These are phyloP conservation scores for Melanotaenia boesemani DNA, from an alignment of 2,797 vertebrate genomes.

Conservation along the genomic window DNA sequence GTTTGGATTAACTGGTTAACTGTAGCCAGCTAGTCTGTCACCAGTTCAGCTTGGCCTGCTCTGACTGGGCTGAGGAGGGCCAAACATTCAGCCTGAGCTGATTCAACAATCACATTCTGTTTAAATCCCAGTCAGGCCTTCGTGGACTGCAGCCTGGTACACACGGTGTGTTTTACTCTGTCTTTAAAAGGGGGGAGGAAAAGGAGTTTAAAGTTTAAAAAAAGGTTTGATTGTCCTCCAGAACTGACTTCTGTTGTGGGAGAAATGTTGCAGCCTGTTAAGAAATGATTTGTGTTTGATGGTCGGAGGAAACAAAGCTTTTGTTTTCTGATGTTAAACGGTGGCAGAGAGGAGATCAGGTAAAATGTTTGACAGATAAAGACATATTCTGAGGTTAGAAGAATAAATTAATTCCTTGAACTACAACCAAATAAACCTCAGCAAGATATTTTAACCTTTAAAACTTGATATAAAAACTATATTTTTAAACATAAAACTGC, in stretches of 20 bases:
- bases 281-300: no score
- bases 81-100: constrained; percentile 54
- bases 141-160: constrained; percentile 51
- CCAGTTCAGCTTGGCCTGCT: constrained; percentile 25
- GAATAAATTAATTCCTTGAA: not conserved
- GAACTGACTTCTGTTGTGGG: not conserved
- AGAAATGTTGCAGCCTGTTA: no score
- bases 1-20: constrained; percentile 63
- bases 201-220: constrained; percentile 26
- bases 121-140: constrained; percentile 71
- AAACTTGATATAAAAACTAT: no score
- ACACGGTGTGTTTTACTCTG: constrained; percentile 21
- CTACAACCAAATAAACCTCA: not conserved
- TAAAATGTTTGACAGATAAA: not conserved
- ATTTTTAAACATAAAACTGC: no score
- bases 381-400: not conserved
- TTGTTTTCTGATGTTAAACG: constrained; percentile 7
- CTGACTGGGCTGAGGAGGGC: constrained; percentile 35
- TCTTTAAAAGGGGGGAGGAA: constrained; percentile 52
- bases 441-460: constrained; percentile 8
- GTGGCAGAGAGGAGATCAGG: constrained; percentile 8
- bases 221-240: not conserved
- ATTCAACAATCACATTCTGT: constrained; percentile 72
- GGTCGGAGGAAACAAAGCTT: not conserved
- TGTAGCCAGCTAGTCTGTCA: constrained; percentile 46